Base-by-base conservation (phyloP, 2,113 vertebrate species). In the Otus sunia region DNA sequence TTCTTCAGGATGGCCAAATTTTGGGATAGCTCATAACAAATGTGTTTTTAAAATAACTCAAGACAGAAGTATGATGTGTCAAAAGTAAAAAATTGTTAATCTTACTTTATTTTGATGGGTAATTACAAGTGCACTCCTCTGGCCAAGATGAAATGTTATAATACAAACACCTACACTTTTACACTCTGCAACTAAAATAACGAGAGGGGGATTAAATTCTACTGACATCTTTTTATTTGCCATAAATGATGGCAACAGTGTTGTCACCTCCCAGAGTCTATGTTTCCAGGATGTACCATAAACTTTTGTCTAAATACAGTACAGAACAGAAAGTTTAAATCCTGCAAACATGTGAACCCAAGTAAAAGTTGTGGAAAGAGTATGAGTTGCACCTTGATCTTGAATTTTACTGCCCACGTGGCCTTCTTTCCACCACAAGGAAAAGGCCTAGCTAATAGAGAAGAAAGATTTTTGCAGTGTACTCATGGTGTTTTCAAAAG, bases 131-230 rank as follows among this genome's bases (percentile, higher is more conserved):
- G 45, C 45, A 47, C 45, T 47, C 18, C 19, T 47, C 45, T 47
- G 45, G 45, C 45, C 19, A 10, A 47, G 45, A 47, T 18, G 45
- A 47, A 47, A 47, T 47, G 45, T 47, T 47, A 47, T 20, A 47
- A 47, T 47, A 47, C 45, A 18, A 47, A 47, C 45, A 47, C 45
- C 45, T 47, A 47, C 45, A 47, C 19, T 47, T 78, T 93, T 67
- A 47, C 6, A 29, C 13, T 52, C 12, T 29, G 5, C 20, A 27
- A 23, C 9, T 81, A 45, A 67, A 86, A 74, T 71, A 71, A 39
- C 10, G 23, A 12, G 1, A 0, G 22, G 1, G 1, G 7, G 2
- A 3, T 64, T 9, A 2, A 66, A 55, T 45, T 73, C 12, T 75
- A 29, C 12, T 67, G 37, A 62, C n/a, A 41, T 49, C 0, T 60